Conservation (phyloP, 2,888 invertebrate genomes). For the Acleris sparsana region DNA sequence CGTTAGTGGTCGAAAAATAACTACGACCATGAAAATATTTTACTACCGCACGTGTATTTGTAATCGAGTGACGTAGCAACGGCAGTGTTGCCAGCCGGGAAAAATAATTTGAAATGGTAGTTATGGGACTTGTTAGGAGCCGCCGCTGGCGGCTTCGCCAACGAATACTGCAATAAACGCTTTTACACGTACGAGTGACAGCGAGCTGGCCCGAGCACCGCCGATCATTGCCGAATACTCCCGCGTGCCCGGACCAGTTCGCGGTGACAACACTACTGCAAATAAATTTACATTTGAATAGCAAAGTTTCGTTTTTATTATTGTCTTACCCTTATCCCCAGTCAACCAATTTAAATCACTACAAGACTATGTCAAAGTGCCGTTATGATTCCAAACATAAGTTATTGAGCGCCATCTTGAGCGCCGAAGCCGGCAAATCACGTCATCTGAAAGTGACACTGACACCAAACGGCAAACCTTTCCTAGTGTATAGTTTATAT, state of each 20-base stretch:
- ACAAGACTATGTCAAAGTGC: too few species aligned
- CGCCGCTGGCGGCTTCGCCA: not conserved
- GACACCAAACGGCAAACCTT: too few species aligned
- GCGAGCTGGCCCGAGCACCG: conserved; percentile 7
- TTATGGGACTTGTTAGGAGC: not conserved
- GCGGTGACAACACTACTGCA: conserved; percentile 13
- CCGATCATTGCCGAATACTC: not conserved
- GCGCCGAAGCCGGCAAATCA: too few species aligned
- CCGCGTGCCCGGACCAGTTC: not conserved
- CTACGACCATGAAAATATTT: too few species aligned
- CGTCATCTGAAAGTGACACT: too few species aligned
- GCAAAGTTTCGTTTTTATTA: conserved; percentile 7
- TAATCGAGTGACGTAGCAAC: not conserved
- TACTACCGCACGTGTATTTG: not conserved
- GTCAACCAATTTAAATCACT: too few species aligned
- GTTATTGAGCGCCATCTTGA: too few species aligned
- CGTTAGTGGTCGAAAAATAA: too few species aligned
- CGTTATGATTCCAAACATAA: too few species aligned
- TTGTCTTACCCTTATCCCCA: not conserved
- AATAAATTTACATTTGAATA: conserved; percentile 24
- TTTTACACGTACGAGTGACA: conserved; percentile 13
- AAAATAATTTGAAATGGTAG: conserved; percentile 6
- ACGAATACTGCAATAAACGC: conserved; percentile 22
- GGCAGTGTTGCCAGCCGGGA: conserved; percentile 7
- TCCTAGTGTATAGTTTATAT: too few species aligned